Evolutionary conservation across 2,797 vertebrate genomes (phyloP), one percentile per base, ranked within the genome.

Genomic region (Brachyrhaphis roseni): DNA sequence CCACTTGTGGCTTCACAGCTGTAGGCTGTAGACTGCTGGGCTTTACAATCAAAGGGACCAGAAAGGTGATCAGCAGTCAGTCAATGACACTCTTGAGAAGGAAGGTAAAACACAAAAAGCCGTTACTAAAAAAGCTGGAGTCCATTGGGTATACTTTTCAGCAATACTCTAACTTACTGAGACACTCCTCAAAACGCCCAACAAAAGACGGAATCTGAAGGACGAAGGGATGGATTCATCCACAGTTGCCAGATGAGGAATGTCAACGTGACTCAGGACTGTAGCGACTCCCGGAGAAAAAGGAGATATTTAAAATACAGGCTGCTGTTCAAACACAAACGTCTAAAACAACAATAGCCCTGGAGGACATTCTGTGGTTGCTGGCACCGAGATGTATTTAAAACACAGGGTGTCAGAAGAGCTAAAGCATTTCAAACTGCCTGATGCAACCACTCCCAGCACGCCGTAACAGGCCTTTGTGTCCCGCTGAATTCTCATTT

Each of bases 371-470:
- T 77, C 72, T 82, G 84, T 45, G 83, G 78, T 68, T 34, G 64
- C 18, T 78, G 79, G 83, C 66, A 31, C 7, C 62, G 81, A 89
- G 28, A 57, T 47, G 64, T 73, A 26, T 72, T 10, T 80, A 20
- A 82, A 81, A 85, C 57, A 59, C 41, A 47, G 79, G 57, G 36
- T 72, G 68, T 28, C 0, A 46, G 41, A 78, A 64, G 39, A 82
- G 76, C 73, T 78, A 76, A 71, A 78, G 82, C 39, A 57, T 68
- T 16, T 75, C 71, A 18, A 59, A 79, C 46, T 1, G 62, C 45
- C 77, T 90, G 87, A 90, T 81, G 84, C 84, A 91, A 89, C 81
- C 74, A 66, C 73, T 68, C 34, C 18, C 64, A 41, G 18, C 20
- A 10, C 5, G 36, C 64, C 23, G 36, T 12, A 41, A 41, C 20